Evolutionary conservation across 2,888 invertebrate genomes (phyloP).

Genomic region (Chymomyza caudatula): DNA sequence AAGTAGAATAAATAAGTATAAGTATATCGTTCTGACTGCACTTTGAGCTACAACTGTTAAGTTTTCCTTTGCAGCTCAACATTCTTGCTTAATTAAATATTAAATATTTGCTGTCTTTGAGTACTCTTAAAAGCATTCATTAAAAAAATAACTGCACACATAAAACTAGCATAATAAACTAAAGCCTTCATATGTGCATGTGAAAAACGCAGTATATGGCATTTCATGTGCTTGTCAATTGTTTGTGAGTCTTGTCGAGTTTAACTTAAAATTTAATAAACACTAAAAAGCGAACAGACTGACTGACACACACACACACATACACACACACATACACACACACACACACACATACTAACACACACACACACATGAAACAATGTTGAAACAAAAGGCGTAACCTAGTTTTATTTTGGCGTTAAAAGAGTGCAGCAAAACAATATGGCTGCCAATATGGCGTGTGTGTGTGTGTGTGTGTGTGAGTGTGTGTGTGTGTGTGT

Average conservation of each 20-base stretch:
- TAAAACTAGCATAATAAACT: background rate
- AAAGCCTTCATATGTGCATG: background rate
- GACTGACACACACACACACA: background rate
- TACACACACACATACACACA: background rate
- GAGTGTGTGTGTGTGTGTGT: background rate
- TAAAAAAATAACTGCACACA: background rate
- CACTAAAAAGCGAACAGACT: slow-evolving; percentile 24
- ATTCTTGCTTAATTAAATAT: slow-evolving; percentile 12
- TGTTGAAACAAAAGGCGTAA: slow-evolving; percentile 22
- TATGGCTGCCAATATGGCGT: slow-evolving; percentile 42
- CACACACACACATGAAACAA: background rate
- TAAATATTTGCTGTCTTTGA: slow-evolving; percentile 2
- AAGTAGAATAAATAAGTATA: too few relatives aligned
- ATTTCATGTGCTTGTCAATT: slow-evolving; percentile 38
- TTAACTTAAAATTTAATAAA: slow-evolving; percentile 63
- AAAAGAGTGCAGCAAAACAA: slow-evolving; percentile 33
- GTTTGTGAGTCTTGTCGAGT: slow-evolving; percentile 25
- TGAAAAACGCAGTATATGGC: background rate
- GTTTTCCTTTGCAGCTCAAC: background rate
- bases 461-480: slow-evolving; percentile 13
- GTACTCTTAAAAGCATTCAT: background rate
- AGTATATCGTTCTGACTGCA: background rate
- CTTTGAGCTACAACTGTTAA: background rate
- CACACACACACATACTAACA: slow-evolving; percentile 1
- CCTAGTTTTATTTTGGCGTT: slow-evolving; percentile 34